Evolutionary conservation across 2,888 invertebrate genomes (phyloP).

Genomic region (Nomada fabriciana): DNA sequence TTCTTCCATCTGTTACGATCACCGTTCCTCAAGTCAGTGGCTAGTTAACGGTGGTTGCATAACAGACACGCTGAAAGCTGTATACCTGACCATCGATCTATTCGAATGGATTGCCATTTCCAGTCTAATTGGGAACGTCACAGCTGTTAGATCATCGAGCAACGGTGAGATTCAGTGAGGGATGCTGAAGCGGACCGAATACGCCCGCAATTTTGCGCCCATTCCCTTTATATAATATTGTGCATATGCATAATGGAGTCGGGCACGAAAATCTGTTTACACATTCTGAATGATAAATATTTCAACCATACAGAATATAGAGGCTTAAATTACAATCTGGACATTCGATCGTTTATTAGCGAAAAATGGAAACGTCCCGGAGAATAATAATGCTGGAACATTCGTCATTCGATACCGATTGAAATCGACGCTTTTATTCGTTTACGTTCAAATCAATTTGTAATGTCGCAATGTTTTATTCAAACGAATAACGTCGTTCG

Average conservation of each 20-base stretch:
- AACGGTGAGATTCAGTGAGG: background rate
- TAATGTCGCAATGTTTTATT: background rate
- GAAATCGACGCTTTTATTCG: background rate
- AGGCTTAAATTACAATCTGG: too few relatives aligned
- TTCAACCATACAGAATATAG: too few relatives aligned
- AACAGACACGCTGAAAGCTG: background rate
- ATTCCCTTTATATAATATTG: background rate
- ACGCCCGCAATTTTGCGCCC: background rate
- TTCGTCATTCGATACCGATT: background rate
- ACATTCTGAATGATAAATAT: too few relatives aligned
- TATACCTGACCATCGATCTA: background rate
- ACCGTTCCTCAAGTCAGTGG: slow-evolving; percentile 28
- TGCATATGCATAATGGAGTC: too few relatives aligned
- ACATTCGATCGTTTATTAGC: too few relatives aligned
- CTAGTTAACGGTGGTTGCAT: slow-evolving; percentile 26
- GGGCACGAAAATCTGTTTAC: too few relatives aligned
- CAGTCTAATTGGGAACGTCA: background rate
- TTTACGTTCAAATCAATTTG: background rate
- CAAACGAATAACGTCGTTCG: background rate
- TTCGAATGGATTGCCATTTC: slow-evolving; percentile 9
- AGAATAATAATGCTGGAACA: too few relatives aligned
- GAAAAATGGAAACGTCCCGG: too few relatives aligned
- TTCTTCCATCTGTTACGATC: slow-evolving; percentile 21
- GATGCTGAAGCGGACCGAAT: background rate
- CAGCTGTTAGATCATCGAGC: slow-evolving; percentile 7